Base-by-base conservation (phyloP, 1,140 invertebrate genomes). In the Drosophila pallidifrons region DNA sequence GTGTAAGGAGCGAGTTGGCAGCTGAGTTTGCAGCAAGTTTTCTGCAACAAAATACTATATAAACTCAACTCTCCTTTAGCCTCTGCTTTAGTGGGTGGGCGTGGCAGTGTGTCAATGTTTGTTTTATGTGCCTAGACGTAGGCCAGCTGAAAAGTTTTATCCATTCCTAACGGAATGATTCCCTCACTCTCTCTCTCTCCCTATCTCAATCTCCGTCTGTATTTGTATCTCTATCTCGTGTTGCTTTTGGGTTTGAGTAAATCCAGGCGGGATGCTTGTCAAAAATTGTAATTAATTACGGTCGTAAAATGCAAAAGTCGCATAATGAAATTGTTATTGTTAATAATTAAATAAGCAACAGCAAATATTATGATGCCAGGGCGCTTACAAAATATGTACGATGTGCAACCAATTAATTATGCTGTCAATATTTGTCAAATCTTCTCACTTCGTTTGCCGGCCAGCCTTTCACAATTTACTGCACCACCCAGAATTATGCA, bases 71-170 rank as follows among this genome's bases (percentile, higher is more conserved):
- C 69, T 77, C 73, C 57, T 66, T 79, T 67, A 47, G 49, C 41
- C 69, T 77, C 66, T 77, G 66, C 57, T 67, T 25, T 49, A 10
- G 7, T 38, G 47, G 6, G 69, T 79, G 77, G 83, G 83, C 72
- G 81, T 80, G 82, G 83, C 80, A 70, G 73, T 89, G 76, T 87
- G 83, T 87, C 83, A 89, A 87, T 89, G 80, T 87, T 87, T 87
- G 77, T 68, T 87, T 88, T 87, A 89, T 88, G 79, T 77, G 83
- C 82, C 75, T 64, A 69, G 75, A 47, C 63, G 43, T 45, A 61
- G 75, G 41, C 75, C 45, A 77, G 61, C 58, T 74, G 57, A 77
- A 75, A 80, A 54, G 68, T 86, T 63, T 57, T 67, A 38, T 46
- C 35, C 70, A 52, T 49, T 63, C 15, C 13, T 38, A 5, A 38